Evolutionary conservation across 1,140 invertebrate species (phyloP).

Genomic region (Hormaphis cornu): DNA sequence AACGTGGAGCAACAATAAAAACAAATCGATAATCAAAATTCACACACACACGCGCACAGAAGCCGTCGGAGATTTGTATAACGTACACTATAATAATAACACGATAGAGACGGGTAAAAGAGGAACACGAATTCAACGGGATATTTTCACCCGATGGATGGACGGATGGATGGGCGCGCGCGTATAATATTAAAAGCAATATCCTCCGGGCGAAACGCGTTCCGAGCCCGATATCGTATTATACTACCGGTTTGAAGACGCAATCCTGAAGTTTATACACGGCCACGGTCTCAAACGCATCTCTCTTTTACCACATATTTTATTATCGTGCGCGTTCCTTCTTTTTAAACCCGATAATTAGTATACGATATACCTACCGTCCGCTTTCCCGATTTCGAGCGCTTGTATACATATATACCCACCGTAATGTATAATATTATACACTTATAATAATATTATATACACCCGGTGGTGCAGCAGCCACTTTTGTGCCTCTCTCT

Average conservation of each 20-base stretch:
- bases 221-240: slow-evolving; percentile 17
- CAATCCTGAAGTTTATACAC: slow-evolving; percentile 16
- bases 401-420: background rate
- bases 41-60: background rate
- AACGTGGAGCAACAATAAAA: background rate
- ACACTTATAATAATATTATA: too few species aligned
- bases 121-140: slow-evolving; percentile 5
- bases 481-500: background rate
- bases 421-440: too few species aligned
- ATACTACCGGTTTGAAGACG: slow-evolving; percentile 30
- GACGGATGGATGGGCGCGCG: background rate
- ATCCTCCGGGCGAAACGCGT: slow-evolving; percentile 20
- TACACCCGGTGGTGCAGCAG: background rate
- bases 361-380: too few species aligned
- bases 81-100: background rate
- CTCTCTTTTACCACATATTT: background rate
- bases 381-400: slow-evolving; percentile 24
- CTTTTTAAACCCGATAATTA: slow-evolving; percentile 21
- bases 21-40: background rate
- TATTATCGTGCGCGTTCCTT: background rate
- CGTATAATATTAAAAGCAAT: slow-evolving; percentile 15
- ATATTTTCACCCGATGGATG: slow-evolving; percentile 19
- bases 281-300: too few species aligned
- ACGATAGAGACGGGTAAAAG: too few species aligned
- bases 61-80: slow-evolving; percentile 12